Percentiles rank a stretch among this genome's conserved stretches.
phyloP scores from a whole-genome alignment of 2,113 vertebrate species.

The Zapornia atra region DNA sequence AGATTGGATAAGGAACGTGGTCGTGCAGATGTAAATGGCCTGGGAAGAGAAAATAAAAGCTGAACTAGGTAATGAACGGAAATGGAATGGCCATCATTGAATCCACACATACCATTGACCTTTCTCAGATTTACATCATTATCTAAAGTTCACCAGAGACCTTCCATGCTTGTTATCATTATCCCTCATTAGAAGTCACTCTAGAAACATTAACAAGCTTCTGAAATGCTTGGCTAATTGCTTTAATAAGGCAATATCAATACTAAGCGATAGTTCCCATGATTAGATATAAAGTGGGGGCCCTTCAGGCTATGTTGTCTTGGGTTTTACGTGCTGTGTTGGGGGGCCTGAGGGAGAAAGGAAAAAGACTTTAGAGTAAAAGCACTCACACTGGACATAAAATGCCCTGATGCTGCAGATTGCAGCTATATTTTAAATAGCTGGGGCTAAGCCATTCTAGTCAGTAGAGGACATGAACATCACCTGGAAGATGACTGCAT shows the following conservation, averaged over 20 bases:
- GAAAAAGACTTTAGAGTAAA: not conserved
- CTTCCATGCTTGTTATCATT: conserved; percentile 72
- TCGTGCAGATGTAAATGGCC: conserved; percentile 13
- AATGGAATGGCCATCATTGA: conserved; percentile 56
- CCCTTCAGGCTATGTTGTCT: conserved; percentile 27
- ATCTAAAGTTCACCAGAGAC: conserved; percentile 71
- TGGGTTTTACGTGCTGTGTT: not conserved
- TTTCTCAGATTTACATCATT: conserved; percentile 72
- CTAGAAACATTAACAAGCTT: conserved; percentile 69
- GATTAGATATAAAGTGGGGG: conserved; percentile 21
- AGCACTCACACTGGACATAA: not conserved
- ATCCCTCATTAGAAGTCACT: conserved; percentile 74
- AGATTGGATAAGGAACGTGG: not conserved
- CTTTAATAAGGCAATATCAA: conserved; percentile 70
- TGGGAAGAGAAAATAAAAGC: conserved; percentile 36
- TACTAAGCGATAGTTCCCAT: conserved; percentile 56
- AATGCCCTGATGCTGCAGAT: not conserved
- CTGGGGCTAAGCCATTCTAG: not conserved
- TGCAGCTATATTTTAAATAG: not conserved
- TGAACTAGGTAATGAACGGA: conserved; percentile 35
- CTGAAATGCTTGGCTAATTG: conserved; percentile 70
- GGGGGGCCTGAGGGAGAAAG: not conserved
- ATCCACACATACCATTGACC: conserved; percentile 62
- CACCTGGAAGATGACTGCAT: not conserved
- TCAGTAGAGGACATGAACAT: not conserved